Base-by-base conservation (phyloP, 2,797 vertebrate genomes). In the Argya squamiceps region DNA sequence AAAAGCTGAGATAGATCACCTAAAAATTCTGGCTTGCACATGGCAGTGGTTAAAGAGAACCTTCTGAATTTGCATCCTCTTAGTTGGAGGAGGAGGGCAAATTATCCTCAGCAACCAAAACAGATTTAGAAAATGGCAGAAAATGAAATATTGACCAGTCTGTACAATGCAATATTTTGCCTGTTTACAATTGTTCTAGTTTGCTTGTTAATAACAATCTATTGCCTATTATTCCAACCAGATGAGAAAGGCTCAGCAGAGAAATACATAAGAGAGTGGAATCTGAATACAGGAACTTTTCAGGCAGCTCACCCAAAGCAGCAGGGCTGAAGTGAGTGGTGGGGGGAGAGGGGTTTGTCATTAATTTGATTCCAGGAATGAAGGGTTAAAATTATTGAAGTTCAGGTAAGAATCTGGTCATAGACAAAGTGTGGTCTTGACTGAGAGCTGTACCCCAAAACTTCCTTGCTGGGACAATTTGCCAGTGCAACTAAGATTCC, bases 21-120 rank as follows among this genome's bases (percentile, higher is more conserved):
- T 79, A 63, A 52, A 32, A 75, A 12, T 23, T 26, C 59, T 47
- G 29, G 10, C 15, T 71, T 68, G 17, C 11, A 55, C 12, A 18
- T n/a, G 21, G 23, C 32, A 36, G 26, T 30, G 3, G 17, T 63
- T 76, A 74, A 34, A 19, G 27, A 91, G 24, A 62, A 32, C 2
- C 15, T 47, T 41, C n/a, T 39, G 36, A 78, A 74, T 55, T 49
- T 71, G 11, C 19, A 43, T 47, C 26, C 17, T 58, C 18, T 71
- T 55, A 47, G 9, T 6, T 30, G 15, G 1, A 65, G 12, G 6
- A 84, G 8, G 1, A 32, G 2, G 2, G 3, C 0, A 7, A 77
- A 24, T 60, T 58, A 63, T n/a, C 58, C 22, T 63, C 11, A 79
- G 34, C 27, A 47, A 43, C 21, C 39, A 60, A 79, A 80, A 69